These are phyloP conservation scores for Anadara kagoshimensis DNA, from an alignment of 1,140 invertebrate species.

Conservation along the genomic window DNA sequence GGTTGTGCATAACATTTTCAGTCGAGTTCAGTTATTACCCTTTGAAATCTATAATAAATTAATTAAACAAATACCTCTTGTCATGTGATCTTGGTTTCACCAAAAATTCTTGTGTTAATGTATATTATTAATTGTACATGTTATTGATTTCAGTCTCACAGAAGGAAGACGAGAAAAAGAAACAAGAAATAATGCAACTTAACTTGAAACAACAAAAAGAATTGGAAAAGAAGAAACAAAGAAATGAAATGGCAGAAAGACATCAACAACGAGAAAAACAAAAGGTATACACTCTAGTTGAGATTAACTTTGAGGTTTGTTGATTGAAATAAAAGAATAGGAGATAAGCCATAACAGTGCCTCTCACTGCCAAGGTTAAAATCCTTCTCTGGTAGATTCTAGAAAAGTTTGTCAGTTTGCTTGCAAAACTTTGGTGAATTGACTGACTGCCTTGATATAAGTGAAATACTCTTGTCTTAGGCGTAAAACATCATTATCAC, in stretches of 20 bases:
- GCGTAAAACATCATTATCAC: too few relatives aligned
- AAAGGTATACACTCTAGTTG: constrained; percentile 12
- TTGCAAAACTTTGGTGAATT: too few relatives aligned
- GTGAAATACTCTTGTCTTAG: too few relatives aligned
- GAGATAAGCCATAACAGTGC: not conserved
- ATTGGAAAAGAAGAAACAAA: constrained; percentile 29
- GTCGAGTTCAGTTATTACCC: not conserved
- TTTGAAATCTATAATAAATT: not conserved
- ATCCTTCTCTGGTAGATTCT: too few relatives aligned
- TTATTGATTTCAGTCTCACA: constrained; percentile 9
- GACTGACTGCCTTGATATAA: too few relatives aligned
- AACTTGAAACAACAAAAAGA: constrained; percentile 23
- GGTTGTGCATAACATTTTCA: not conserved
- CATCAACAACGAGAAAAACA: constrained; percentile 48
- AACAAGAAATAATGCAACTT: constrained; percentile 21
- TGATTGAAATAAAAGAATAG: not conserved
- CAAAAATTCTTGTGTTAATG: too few relatives aligned
- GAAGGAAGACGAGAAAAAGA: constrained; percentile 42
- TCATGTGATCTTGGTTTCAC: too few relatives aligned
- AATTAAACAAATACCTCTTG: not conserved
- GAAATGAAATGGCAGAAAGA: constrained; percentile 53
- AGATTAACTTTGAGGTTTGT: not conserved
- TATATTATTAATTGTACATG: too few relatives aligned
- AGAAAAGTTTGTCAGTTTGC: too few relatives aligned
- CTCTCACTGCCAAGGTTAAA: too few relatives aligned